phyloP scores from a whole-genome alignment of 2,888 invertebrate genomes.

The Lycaena phlaeas region DNA sequence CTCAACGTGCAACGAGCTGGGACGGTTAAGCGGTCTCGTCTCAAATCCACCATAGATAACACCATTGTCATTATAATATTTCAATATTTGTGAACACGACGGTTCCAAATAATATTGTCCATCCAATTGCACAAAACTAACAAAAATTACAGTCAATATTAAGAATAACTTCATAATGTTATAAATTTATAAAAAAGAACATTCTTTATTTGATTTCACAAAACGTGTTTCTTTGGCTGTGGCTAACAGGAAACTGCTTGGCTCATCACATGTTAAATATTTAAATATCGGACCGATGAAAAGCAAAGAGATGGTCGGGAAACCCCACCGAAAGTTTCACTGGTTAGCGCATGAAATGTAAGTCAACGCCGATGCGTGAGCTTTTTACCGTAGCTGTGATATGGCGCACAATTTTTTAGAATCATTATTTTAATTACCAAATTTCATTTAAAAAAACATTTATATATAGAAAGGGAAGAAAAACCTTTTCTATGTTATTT shows the following conservation, averaged over 20 bases:
- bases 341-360: too few species aligned
- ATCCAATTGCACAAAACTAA: not conserved
- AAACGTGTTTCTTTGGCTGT: not conserved
- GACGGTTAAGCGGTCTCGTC: not conserved
- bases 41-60: not conserved
- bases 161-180: not conserved
- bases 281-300: too few species aligned
- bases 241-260: conserved; percentile 3
- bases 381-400: too few species aligned
- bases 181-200: not conserved
- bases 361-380: too few species aligned
- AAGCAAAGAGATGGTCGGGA: too few species aligned
- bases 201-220: not conserved
- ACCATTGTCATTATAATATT: not conserved
- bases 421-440: too few species aligned
- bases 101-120: not conserved
- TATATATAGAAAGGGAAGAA: too few species aligned
- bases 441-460: too few species aligned
- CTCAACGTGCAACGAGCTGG: not conserved
- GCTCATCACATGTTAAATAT: too few species aligned
- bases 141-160: not conserved
- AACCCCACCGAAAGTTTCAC: too few species aligned
- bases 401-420: too few species aligned
- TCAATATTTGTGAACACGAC: not conserved
- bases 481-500: too few species aligned